Base-by-base conservation (phyloP, 2,113 vertebrate species). In the Marmota flaviventris region DNA sequence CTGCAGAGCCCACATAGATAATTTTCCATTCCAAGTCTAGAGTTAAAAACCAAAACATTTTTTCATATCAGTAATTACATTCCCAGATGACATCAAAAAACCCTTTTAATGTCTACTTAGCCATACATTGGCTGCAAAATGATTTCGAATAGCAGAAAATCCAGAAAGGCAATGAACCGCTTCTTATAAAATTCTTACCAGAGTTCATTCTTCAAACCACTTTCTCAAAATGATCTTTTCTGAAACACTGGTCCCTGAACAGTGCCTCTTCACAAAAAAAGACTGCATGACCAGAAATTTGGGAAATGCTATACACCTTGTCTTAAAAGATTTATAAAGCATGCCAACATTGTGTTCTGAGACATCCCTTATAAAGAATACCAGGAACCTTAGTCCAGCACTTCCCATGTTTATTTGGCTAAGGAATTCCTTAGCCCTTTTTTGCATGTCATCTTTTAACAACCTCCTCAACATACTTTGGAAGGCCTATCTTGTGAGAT, bases 11-110 rank as follows among this genome's bases (percentile, higher is more conserved):
- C 98, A 99, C 99, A 70, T 99, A 99, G 97, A 99, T 99, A 96
- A 99, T 99, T 98, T 99, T 99, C 99, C 99, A 99, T 95, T 99
- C 99, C 98, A 99, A 97, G 98, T 99, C 99, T 99, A 95, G 85
- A 97, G 67, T 51, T 97, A 97, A 98, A 98, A 77, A 98, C 45
- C 89, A 97, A 96, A 96, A 79, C 45, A 78, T 91, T 91, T 97
- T 89, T 97, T 96, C 78, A 82, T 82, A 93, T 94, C 70, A 96
- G 58, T 82, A 97, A 85, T 77, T 89, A 88, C 45, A 91, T 69
- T 65, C 84, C 27, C 14, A 94, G 72, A 82, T 89, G 42, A 82
- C 25, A 95, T 86, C 39, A 87, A 84, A 45, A 85, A 58, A 78
- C 53, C 53, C 5, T 81, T 89, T 70, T 91, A 72, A 96, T 75